Percentiles rank a stretch among this genome's conserved stretches.
Evolutionary conservation across 1,140 invertebrate species (phyloP).

Genomic region (Aphelinus atriplicis): DNA sequence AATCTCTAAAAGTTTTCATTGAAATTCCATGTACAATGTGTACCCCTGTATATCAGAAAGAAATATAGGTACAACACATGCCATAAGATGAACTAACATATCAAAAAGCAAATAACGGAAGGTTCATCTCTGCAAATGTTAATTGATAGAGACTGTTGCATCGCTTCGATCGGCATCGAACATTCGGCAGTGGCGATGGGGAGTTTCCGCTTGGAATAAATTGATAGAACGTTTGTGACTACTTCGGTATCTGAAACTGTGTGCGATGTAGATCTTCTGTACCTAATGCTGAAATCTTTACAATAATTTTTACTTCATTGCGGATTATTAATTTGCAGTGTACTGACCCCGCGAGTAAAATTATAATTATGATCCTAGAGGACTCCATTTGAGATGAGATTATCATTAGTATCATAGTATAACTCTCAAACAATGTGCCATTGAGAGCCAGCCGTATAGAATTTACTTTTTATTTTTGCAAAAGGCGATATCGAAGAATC

Average conservation of each 20-base stretch:
- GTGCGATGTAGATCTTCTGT: not conserved
- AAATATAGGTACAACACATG: no score
- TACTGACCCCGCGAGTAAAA: not conserved
- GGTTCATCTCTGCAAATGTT: no score
- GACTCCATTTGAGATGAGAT: not conserved
- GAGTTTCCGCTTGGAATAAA: not conserved
- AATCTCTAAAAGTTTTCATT: no score
- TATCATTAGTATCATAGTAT: no score
- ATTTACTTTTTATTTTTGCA: no score
- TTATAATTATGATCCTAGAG: constrained; percentile 2
- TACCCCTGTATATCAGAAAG: no score
- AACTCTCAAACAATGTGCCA: no score
- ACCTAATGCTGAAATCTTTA: not conserved
- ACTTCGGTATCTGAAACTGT: not conserved
- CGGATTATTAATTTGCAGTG: not conserved
- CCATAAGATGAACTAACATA: no score
- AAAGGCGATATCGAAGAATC: no score
- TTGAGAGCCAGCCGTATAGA: no score
- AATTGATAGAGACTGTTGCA: constrained; percentile 6
- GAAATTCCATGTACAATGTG: no score
- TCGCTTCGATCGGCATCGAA: not conserved
- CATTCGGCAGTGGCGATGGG: not conserved
- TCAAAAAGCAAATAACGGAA: no score
- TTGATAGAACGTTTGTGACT: not conserved
- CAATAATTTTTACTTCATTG: not conserved